These are phyloP conservation scores for Philonicus albiceps DNA, from an alignment of 2,888 invertebrate species.

Conservation along the genomic window DNA sequence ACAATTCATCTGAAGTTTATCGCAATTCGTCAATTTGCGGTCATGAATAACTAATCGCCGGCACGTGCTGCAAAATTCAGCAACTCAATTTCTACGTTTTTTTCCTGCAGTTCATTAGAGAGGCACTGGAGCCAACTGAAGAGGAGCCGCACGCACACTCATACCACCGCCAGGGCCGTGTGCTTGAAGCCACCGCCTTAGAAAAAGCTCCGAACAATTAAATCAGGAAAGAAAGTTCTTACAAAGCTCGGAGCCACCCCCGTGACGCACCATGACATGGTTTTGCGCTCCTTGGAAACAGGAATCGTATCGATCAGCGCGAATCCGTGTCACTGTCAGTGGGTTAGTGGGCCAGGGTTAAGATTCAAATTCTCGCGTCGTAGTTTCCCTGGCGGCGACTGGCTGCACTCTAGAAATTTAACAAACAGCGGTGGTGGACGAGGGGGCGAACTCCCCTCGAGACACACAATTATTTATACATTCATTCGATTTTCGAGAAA, in stretches of 20 bases:
- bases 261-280: background rate
- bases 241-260: background rate
- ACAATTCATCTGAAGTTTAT: background rate
- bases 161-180: background rate
- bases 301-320: background rate
- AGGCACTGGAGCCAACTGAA: background rate
- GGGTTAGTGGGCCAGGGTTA: slow-evolving; percentile 17
- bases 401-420: background rate
- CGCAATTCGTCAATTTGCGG: background rate
- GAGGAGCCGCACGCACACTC: background rate
- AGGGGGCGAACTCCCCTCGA: background rate
- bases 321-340: slow-evolving; percentile 25
- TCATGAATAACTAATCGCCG: background rate
- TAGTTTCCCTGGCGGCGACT: background rate
- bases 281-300: background rate
- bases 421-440: background rate
- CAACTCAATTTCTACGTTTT: background rate
- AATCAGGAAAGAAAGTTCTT: background rate
- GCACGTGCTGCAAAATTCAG: background rate
- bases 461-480: background rate
- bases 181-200: background rate
- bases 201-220: background rate
- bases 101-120: background rate
- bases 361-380: background rate
- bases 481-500: background rate